Evolutionary conservation across 2,888 invertebrate species (phyloP).

Genomic region (Pimpla rufipes): DNA sequence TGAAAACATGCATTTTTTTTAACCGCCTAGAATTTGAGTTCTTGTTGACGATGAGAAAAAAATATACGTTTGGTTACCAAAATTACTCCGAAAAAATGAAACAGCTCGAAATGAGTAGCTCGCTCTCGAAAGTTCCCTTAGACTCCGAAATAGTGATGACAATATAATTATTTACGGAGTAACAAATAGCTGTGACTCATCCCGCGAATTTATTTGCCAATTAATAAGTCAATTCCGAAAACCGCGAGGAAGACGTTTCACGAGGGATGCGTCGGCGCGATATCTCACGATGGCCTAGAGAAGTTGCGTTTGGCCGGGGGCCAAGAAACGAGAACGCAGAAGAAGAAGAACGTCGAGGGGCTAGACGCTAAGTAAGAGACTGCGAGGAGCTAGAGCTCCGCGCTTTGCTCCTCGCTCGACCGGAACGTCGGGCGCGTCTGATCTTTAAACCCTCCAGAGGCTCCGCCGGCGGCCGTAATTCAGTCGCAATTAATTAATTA

Average conservation of each 20-base stretch:
- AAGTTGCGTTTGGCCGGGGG: conserved; percentile 55
- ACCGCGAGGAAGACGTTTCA: not conserved
- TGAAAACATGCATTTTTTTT: not conserved
- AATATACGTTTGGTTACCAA: too few species aligned
- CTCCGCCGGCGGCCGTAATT: not conserved
- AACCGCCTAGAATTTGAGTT: not conserved
- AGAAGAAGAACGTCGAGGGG: conserved; percentile 20
- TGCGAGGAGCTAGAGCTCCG: conserved; percentile 10
- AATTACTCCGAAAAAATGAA: too few species aligned
- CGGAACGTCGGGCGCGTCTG: conserved; percentile 5
- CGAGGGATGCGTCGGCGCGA: not conserved
- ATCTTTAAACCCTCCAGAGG: not conserved
- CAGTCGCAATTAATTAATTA: conserved; percentile 16
- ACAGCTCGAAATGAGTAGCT: too few species aligned
- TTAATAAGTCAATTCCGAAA: not conserved
- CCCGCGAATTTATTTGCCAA: not conserved
- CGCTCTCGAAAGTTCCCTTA: not conserved
- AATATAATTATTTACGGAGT: not conserved
- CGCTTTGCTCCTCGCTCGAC: conserved; percentile 20
- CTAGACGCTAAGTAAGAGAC: conserved; percentile 34
- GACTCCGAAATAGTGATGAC: not conserved
- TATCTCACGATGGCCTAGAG: conserved; percentile 60
- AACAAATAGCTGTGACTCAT: not conserved
- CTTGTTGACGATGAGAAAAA: too few species aligned
- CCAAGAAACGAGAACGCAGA: conserved; percentile 56